Evolutionary conservation across 2,797 vertebrate species (phyloP), one percentile per base, ranked within the genome.

Genomic region (Lepus townsendii): DNA sequence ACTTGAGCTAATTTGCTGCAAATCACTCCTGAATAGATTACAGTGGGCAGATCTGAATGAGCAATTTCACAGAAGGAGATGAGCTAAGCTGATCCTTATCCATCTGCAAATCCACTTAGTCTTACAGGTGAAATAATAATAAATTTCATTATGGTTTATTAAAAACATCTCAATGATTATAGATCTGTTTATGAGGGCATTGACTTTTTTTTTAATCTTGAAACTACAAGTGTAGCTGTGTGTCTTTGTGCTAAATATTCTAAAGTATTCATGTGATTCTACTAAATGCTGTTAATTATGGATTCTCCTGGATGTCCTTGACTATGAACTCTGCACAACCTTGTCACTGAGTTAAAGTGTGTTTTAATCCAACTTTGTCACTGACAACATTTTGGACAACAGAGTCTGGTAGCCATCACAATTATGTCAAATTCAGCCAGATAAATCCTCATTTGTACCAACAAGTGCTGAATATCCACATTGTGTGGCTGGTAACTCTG

Each of bases 131-230:
- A 72, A 88, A 92, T 83, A 91, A 60, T 88, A 95, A 95, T 95
- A 88, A 83, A 97, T 86, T 92, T 77, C 85, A 94, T 89, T 90
- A 86, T 20, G 71, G 47, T 86, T 94, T 96, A 95, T 92, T 97
- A 88, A 92, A 91, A 95, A 88, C 87, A 76, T 83, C 66, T 87
- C 75, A 92, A 69, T 66, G 83, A 96, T 88, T 88, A 86, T 57
- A 93, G 93, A 83, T 90, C 57, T 52, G 42, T 90, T 89, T 94
- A 92, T 93, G 85, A 94, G 77, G 42, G 54, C n/a, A 52, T 27
- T 69, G 82, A 89, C 69, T 54, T 54, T 63, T 63, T 63, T 73
- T 38, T 88, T 0, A 72, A 87, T 83, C 38, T 83, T 47, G n/a
- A 42, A 96, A 84, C 13, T 85, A 42, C 20, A n/a, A 69, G n/a